Evolutionary conservation across 2,888 invertebrate genomes (phyloP), one percentile per base, ranked within the genome.

Genomic region (Lasioglossum pauxillum): DNA sequence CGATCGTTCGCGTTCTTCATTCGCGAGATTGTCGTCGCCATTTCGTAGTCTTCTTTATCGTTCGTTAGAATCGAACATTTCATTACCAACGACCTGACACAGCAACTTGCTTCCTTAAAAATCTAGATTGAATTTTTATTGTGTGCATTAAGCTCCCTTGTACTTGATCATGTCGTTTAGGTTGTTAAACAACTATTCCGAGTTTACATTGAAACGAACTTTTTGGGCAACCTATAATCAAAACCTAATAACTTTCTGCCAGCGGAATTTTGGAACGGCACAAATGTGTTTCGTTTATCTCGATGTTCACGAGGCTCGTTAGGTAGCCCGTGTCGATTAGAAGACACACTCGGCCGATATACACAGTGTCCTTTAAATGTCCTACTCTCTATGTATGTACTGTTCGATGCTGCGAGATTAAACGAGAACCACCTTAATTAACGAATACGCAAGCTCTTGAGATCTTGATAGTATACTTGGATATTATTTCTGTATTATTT

Each of bases 181-280:
- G 16, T 46, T 7, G 19, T 49, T 19, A 19, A 49, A 49, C 49
- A 5, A 49, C 7, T 49, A 49, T 19, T 49, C 49, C 19, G 19
- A 19, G 53, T 53, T 23, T 23, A 53, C 2, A 2, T 53, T 8
- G 23, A 53, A 53, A 23, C 23, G 8, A 53, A 53, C 53, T 23
- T 53, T 53, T 5, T 14, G 14, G 1, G 14, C 12, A 27, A 10
- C 27, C 31, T 1, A 31, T 31, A 31, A 31, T 31, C 1, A 31
- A 2, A 31, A 31, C 31, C 14, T 14, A 12, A 12, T 27, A 82
- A 31, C 57, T 79, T 44, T 60, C 19, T 41, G n/a, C 23, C 64
- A 27, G 2, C 10, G 53, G 64, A 79, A 86, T 82, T 86, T 85
- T 79, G n/a, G 31, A 75, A 74, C 78, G 64, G 8, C 76, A 23